Evolutionary conservation across 2,888 invertebrate species (phyloP), one percentile per base, ranked within the genome.

Genomic region (Villa cingulata): DNA sequence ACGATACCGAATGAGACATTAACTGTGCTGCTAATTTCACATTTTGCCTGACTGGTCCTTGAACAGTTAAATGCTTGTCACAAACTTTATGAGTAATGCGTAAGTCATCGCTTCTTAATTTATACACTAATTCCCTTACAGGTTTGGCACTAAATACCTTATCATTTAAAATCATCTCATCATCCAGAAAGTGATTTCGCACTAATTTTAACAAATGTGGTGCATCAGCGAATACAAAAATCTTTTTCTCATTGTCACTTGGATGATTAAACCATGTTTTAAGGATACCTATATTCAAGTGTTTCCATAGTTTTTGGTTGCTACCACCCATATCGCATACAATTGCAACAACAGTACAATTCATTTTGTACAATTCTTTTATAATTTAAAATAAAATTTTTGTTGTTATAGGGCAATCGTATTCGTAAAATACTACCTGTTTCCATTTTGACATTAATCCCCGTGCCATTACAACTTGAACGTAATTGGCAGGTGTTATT

Each of bases 381-480:
- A 51, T 45, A 36, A 53, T 50, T 29, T 47, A 2, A 18, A 39
- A 14, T 32, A 50, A 42, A 18, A 50, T 49, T 16, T 18, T 14
- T 15, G 32, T 37, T 32, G 41, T 45, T n/a, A n/a, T n/a, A n/a
- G n/a, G n/a, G n/a, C n/a, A n/a, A n/a, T n/a, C n/a, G n/a, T n/a
- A n/a, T n/a, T 51, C 46, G 43, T 51, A 52, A 38, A 46, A 54
- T 41, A 48, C 43, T 20, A 48, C 48, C 41, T 54, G 52, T 43
- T 53, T 53, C 48, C 49, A 53, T 32, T 49, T 49, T 19, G 39
- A 48, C 16, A 17, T 34, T 15, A 34, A 34, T 50, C 52, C 51
- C 53, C 51, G 48, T 43, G 50, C 2, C 50, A 53, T 50, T 9
- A n/a, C n/a, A n/a, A n/a, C n/a, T n/a, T n/a, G n/a, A n/a, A n/a